Base-by-base conservation (phyloP, 2,113 vertebrate genomes). In the Archocentrus centrarchus region DNA sequence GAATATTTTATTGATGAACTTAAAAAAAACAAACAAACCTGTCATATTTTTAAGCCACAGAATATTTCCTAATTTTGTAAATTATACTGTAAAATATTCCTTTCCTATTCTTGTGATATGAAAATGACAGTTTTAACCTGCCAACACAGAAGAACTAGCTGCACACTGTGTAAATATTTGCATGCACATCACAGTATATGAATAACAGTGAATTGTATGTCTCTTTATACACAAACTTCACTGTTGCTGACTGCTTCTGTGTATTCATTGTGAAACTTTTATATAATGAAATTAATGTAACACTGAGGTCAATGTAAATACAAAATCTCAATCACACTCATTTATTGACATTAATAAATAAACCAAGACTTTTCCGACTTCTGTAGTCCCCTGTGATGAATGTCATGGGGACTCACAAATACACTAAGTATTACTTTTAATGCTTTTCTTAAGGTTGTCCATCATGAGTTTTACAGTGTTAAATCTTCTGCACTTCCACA, bases 1-100 rank as follows among this genome's bases (percentile, higher is more conserved):
- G 39, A 41, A 44, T 44, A 77, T 37, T 37, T 76, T 59, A 77
- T 37, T 59, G 57, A 27, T 77, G 9, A 77, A 59, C 7, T 27
- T 27, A 27, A 27, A 32, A 32, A 32, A 32, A 32, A 6, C 32
- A 32, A 30, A 32, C 5, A 32, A 32, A 32, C 32, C 32, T 32
- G 32, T 6, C 32, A 32, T 32, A 32, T 32, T 32, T 32, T 32
- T 5, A 32, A 32, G 5, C 5, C 32, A 32, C 5, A 1, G 1
- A 32, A 32, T 32, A 32, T 6, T 5, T 32, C 5, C 5, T 32
- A 6, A 32, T 32, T 32, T 32, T 32, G 32, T 6, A 4, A 5
- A 32, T 32, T 32, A 80, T 14, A 78, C 32, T 55, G 22, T 17
- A 77, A 37, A 70, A 10, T 7, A 1, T 30, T 47, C 24, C 24